Conservation (phyloP, 2,113 vertebrate genomes). For the Acanthochromis polyacanthus region DNA sequence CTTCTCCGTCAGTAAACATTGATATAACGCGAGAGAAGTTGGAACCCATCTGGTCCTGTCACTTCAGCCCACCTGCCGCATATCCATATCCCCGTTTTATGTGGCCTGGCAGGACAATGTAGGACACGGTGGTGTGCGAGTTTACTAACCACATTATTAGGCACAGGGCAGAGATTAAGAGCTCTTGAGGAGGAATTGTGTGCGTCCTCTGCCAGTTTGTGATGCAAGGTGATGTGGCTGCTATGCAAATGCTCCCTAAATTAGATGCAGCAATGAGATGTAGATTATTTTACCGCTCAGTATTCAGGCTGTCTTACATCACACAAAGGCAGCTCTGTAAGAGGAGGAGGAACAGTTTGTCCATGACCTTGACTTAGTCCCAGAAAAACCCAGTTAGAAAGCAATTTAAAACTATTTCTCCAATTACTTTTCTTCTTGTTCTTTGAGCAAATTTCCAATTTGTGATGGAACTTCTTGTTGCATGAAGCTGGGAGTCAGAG, state of each 20-base stretch:
- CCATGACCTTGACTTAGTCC: conserved; percentile 75
- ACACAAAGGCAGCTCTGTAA: conserved; percentile 40
- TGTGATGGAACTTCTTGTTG: conserved; percentile 39
- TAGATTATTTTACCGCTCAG: conserved; percentile 51
- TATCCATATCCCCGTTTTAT: conserved; percentile 28
- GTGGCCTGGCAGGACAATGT: conserved; percentile 11
- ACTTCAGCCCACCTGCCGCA: conserved; percentile 44
- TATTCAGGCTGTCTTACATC: conserved; percentile 62
- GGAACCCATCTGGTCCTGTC: conserved; percentile 49
- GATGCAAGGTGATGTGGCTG: conserved; percentile 52
- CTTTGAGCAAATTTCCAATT: conserved; percentile 62
- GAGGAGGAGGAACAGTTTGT: conserved; percentile 53
- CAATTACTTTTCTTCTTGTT: conserved; percentile 55
- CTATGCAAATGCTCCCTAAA: conserved; percentile 49
- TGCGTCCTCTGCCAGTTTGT: conserved; percentile 44
- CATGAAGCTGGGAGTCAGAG: conserved; percentile 14
- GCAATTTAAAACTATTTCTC: conserved; percentile 67
- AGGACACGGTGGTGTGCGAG: conserved; percentile 2
- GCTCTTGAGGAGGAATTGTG: conserved; percentile 41
- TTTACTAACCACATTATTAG: conserved; percentile 45
- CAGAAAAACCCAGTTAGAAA: conserved; percentile 50
- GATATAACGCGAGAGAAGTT: conserved; percentile 8
- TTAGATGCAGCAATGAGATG: conserved; percentile 61
- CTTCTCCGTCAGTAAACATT: conserved; percentile 20
- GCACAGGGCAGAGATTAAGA: conserved; percentile 42